Base-by-base conservation (phyloP, 2,888 invertebrate species). In the Biston stratarius region DNA sequence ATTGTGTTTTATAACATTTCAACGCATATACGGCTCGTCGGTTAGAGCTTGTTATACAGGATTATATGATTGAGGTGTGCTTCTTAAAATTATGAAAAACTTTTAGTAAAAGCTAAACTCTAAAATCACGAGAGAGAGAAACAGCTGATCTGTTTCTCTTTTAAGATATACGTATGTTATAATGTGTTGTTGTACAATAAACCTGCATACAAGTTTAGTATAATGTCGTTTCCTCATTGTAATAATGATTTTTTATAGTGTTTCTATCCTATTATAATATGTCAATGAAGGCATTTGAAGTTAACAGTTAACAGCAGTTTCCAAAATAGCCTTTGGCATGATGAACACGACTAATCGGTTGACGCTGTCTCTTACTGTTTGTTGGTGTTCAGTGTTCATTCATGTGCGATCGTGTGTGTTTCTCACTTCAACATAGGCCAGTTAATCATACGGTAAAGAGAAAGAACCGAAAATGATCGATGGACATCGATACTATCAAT, bases 331-430 rank as follows among this genome's bases (percentile, higher is more conserved):
- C 86, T 83, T 83, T 86, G 85, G 89, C 88, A 90, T 90, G 91
- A 82, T 74, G 84, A 84, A 82, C 77, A 83, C 74, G 75, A 86
- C 87, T 90, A 91, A 90, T 90, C 79, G 76, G 82, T 83, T 87
- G 80, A 83, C 76, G 82, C 83, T 85, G 83, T 84, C 78, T 83
- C 77, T 76, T 67, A 74, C 72, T 85, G 88, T 92, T 89, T 92
- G 90, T 91, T 91, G 93, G 92, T 92, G 92, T 93, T 92, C 91
- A 88, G 93, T 92, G 93, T 93, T 91, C 91, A 86, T 86, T 86
- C 84, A 74, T 74, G 81, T 83, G 78, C 76, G 76, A 73, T 77
- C 76, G 81, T 81, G 76, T 82, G 77, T 83, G 81, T 82, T 81
- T 79, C 74, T 75, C 71, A 74, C 70, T 71, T 55, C 69, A 36